Evolutionary conservation across 2,888 invertebrate genomes (phyloP).

Genomic region (Aspidapion aeneum): DNA sequence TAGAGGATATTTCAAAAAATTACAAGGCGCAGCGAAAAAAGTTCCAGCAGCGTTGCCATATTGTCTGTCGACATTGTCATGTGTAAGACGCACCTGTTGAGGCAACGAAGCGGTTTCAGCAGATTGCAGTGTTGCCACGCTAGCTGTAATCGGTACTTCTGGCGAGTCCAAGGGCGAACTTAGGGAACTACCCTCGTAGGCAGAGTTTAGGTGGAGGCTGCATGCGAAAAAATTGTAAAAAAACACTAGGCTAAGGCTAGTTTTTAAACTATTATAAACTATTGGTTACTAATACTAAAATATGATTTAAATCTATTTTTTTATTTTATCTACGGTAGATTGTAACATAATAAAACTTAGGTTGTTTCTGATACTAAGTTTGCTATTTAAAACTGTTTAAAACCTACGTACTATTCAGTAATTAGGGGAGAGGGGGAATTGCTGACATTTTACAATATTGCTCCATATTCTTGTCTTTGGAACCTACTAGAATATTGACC

Average conservation of each 20-base stretch:
- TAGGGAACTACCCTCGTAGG: conserved; percentile 71
- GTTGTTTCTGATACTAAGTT: too few species aligned
- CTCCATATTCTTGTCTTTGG: too few species aligned
- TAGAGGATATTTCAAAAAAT: not conserved
- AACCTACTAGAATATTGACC: too few species aligned
- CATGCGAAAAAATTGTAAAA: conserved; percentile 39
- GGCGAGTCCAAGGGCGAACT: conserved; percentile 84
- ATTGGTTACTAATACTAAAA: conserved; percentile 9
- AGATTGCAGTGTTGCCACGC: conserved; percentile 63
- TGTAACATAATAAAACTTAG: too few species aligned
- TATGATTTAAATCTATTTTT: too few species aligned
- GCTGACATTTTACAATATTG: too few species aligned
- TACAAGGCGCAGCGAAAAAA: not conserved
- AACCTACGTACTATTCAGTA: too few species aligned
- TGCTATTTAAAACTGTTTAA: too few species aligned
- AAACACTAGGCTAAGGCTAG: not conserved
- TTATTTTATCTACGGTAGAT: too few species aligned
- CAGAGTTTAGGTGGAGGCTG: conserved; percentile 81
- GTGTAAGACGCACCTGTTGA: conserved; percentile 47
- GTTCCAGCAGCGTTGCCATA: conserved; percentile 1
- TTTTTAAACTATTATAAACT: conserved; percentile 5
- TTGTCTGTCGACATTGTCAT: too few species aligned
- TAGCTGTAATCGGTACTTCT: conserved; percentile 65
- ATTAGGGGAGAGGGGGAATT: too few species aligned
- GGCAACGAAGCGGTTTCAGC: conserved; percentile 56